Evolutionary conservation across 2,888 invertebrate genomes (phyloP).

Genomic region (Gisinianus flammeolus): DNA sequence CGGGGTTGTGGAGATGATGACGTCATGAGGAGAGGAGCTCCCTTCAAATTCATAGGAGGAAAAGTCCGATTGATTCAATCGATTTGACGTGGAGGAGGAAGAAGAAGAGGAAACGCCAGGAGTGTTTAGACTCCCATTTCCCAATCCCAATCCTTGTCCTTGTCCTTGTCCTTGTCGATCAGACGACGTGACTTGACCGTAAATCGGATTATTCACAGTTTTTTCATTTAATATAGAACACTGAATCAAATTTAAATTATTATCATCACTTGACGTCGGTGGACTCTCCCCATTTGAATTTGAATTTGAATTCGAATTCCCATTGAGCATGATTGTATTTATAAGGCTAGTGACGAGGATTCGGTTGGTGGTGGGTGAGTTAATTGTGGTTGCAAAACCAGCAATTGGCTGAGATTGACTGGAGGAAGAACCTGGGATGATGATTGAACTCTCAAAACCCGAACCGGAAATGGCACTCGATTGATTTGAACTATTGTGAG

Average conservation of each 20-base stretch:
- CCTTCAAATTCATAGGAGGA: neutral
- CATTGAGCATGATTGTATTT: neutral
- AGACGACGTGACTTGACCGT: conserved; percentile 10
- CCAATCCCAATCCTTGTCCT: neutral
- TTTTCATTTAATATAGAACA: conserved; percentile 3
- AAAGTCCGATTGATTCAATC: neutral
- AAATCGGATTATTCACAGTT: conserved; percentile 11
- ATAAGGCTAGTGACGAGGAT: conserved; percentile 46
- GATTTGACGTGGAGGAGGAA: neutral
- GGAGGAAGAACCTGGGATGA: neutral
- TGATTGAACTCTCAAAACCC: neutral
- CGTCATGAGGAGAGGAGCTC: neutral
- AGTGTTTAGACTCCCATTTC: too few species aligned
- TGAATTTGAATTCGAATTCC: neutral
- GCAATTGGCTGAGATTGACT: neutral
- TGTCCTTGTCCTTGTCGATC: neutral
- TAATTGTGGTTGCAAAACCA: conserved; percentile 44
- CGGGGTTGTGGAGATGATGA: neutral
- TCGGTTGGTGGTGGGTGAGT: conserved; percentile 52
- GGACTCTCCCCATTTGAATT: neutral
- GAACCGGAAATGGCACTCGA: neutral
- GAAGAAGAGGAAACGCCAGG: neutral
- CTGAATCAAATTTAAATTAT: neutral
- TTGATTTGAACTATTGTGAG: neutral
- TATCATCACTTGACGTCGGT: neutral